Evolutionary conservation across 1,140 invertebrate genomes (phyloP), one percentile per base, ranked within the genome.

Genomic region (Metaphire vulgaris): DNA sequence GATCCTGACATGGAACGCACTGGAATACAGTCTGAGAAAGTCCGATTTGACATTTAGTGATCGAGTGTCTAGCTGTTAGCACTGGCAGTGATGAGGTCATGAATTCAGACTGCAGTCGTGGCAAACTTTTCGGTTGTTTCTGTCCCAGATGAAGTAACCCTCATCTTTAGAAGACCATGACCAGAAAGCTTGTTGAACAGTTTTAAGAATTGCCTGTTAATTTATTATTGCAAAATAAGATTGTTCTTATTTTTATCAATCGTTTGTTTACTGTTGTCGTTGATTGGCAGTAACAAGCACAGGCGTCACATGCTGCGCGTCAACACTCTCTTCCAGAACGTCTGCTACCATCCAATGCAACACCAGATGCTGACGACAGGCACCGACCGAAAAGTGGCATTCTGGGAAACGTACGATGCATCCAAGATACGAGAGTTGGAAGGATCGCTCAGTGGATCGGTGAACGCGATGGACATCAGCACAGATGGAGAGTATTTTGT

Each of bases 301-400:
- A 88, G 93, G 28, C 91, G 91, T 21, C 91, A 93, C 82, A 91
- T 95, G 71, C 87, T 97, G 28, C 93, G 94, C 81, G 91, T 92
- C 2, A 95, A 94, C 83, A 96, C 94, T 0, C 88, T 95, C 82
- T 96, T 95, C 84, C 92, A 92, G 88, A 89, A 90, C 72, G 91
- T 92, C 0, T 87, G 88, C 76, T 96, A 93, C 84, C 91, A 91
- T 84, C 91, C 92, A 2, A 89, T 88, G 29, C 91, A 90, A 56
- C 90, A 90, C 64, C 94, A 96, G 83, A 89, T 96, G 71, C 86
- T 97, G 12, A 94, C 93, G 0, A 91, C 92, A 68, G 94, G 94
- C 30, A 92, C 92, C 0, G 94, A 97, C 85, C 88, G 93, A 29
- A 92, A 94, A 81, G 90, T 97, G 32, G 90, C 90, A 31, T 97